Evolutionary conservation across 2,797 vertebrate genomes (phyloP).

Genomic region (Manis crassicaudata): DNA sequence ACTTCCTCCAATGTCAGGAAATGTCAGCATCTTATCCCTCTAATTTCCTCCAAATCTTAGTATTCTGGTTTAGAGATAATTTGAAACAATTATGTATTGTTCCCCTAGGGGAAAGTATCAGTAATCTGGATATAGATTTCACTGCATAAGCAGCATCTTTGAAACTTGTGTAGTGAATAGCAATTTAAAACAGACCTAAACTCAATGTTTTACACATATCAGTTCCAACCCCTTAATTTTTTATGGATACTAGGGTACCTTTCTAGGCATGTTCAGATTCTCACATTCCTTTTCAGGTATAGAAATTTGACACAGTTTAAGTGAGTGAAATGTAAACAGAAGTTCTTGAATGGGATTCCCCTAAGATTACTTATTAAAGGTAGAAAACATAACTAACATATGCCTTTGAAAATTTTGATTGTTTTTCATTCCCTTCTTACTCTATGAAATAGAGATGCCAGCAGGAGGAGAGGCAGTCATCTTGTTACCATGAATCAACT

Average conservation of each 20-base stretch:
- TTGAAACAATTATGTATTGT: conserved; percentile 33
- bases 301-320: background rate
- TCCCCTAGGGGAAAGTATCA: background rate
- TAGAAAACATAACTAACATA: background rate
- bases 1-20: background rate
- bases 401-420: background rate
- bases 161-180: conserved; percentile 5
- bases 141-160: background rate
- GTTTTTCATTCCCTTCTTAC: background rate
- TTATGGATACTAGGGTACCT: background rate
- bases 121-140: conserved; percentile 1
- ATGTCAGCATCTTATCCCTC: background rate
- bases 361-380: background rate
- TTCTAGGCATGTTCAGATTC: background rate
- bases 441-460: background rate
- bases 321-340: background rate
- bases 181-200: conserved; percentile 35
- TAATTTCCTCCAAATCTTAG: background rate
- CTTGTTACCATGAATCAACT: background rate
- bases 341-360: background rate
- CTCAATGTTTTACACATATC: background rate
- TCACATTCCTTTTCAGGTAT: background rate
- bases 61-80: conserved; percentile 1
- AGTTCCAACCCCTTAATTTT: background rate
- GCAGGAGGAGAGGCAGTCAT: background rate